Base-by-base conservation (phyloP, 92 coral and sea anemone species). In the Umimayanthus kanabou region DNA sequence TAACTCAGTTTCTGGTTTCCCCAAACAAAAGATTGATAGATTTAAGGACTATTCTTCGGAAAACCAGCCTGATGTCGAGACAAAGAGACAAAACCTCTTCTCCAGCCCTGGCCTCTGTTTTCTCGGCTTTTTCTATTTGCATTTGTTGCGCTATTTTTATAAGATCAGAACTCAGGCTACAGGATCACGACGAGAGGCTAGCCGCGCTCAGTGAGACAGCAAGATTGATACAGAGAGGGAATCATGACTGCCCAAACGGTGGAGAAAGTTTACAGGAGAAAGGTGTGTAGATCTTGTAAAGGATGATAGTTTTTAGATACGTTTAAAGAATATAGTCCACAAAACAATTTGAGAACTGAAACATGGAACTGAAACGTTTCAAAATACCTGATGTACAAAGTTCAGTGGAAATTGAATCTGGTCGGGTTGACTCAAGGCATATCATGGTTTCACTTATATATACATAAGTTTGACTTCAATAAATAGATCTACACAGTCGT, bases 111-210 rank as follows among this genome's bases (percentile, higher is more conserved):
- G 77, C 78, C 50, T 28, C 64, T 28, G 8, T 47, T 9, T 16
- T 83, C 49, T 83, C 78, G 43, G 39, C 18, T 18, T 10, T 83
- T 43, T 47, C 78, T 29, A 29, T 83, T 16, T 45, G 77, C 78
- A 4, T 83, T 43, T 70, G 87, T 10, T 71, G 64, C 22, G 55
- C 13, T 18, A 33, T 83, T 18, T 18, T 83, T 6, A 70, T 83
- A 9, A 83, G 87, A 71, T 47, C 78, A 15, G 87, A 83, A 25
- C 30, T 83, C 57, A 83, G 67, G 66, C 67, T 69, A 26, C 61
- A 29, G 8, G 87, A 83, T 4, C 67, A 69, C 30, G 55, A n/a
- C 40, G 2, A 47, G 45, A 69, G 76, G 6, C 47, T 83, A 42
- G 42, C 77, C 0, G 76, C 8, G 58, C 45, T 67, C n/a, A n/a